Conservation (phyloP, 2,113 vertebrate genomes). For the Labeo rohita region DNA sequence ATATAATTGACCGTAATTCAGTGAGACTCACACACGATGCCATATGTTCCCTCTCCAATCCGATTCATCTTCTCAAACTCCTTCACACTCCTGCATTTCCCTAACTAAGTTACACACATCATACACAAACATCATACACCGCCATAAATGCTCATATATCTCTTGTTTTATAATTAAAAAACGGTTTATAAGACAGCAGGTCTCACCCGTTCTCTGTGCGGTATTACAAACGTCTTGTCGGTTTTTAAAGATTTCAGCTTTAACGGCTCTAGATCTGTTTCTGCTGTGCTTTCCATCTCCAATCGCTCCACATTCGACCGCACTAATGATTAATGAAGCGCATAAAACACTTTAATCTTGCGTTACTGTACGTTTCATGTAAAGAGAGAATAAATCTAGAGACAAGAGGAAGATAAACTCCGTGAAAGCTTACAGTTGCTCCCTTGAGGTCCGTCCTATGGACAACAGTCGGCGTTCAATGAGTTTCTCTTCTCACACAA, state of each 20-base stretch:
- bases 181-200: neutral
- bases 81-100: conserved; percentile 90
- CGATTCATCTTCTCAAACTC: conserved; percentile 97
- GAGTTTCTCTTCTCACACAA: conserved; percentile 50
- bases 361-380: conserved; percentile 26
- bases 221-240: conserved; percentile 72
- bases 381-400: neutral
- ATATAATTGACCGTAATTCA: neutral
- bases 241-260: conserved; percentile 75
- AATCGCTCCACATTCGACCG: neutral
- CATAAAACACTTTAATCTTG: too few relatives aligned
- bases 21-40: conserved; percentile 91
- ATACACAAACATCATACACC: neutral
- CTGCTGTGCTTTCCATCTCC: conserved; percentile 67
- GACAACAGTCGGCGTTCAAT: conserved; percentile 53
- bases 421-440: conserved; percentile 8
- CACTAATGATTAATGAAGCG: neutral
- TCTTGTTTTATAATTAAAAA: neutral
- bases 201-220: conserved; percentile 75
- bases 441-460: neutral
- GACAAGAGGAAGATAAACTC: neutral
- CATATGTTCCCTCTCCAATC: conserved; percentile 95
- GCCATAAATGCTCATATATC: neutral
- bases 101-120: conserved; percentile 82
- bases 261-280: conserved; percentile 71